Base-by-base conservation (phyloP, 2,888 invertebrate species). In the Mactromeris polynyma region DNA sequence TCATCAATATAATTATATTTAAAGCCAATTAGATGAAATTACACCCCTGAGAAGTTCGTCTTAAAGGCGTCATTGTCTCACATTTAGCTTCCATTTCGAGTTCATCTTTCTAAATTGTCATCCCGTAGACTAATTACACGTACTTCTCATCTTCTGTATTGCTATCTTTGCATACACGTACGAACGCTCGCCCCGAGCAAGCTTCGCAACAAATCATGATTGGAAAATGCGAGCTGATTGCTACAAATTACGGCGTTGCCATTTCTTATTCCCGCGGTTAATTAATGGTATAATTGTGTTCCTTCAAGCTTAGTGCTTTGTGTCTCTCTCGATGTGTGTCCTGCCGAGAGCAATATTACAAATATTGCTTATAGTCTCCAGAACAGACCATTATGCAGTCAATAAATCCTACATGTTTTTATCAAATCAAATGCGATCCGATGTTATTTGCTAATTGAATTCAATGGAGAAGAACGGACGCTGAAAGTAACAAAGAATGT, bases 181-280 rank as follows among this genome's bases (percentile, higher is more conserved):
- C 26, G 11, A 64, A 26, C 7, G n/a, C 11, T 11, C 26, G 58
- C 26, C 58, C 26, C 9, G 9, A 26, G 26, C 58, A 64, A 64
- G n/a, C 2, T 64, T 26, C 26, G 2, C n/a, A 64, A 26, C 9
- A 11, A 64, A 26, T 64, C 0, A 6, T 4, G 58, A 64, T 64
- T 64, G 58, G 58, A 64, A 64, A 64, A 9, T 64, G 26, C n/a
- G 58, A 64, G 58, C 26, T n/a, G 58, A 64, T 64, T 64, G n/a
- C 58, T 4, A 11, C 26, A 64, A 64, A 64, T 64, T 64, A 26
- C 58, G 7, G 9, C 58, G 26, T 64, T 64, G 58, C n/a, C 26
- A 64, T 64, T n/a, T 26, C 58, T 54, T 26, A 26, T 64, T 9
- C 58, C 26, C n/a, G 11, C n/a, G 26, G 26, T 26, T 64, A 64